Conservation (phyloP, 1,140 invertebrate genomes). For the Macrosteles quadrilineatus region DNA sequence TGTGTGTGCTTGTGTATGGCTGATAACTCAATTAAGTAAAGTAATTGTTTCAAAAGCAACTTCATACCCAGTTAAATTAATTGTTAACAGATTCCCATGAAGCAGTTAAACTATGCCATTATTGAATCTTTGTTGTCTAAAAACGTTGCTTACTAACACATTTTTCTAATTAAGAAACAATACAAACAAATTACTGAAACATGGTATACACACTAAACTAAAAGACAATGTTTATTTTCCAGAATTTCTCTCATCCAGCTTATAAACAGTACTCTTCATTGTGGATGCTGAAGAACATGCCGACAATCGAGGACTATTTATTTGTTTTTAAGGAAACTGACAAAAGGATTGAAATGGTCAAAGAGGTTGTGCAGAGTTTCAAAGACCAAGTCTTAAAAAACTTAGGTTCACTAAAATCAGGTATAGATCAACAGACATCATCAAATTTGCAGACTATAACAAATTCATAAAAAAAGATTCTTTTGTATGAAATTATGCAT, state of each 20-base stretch:
- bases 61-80: too few species aligned
- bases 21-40: too few species aligned
- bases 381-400: background rate
- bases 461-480: background rate
- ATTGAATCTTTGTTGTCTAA: too few species aligned
- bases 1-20: too few species aligned
- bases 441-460: background rate
- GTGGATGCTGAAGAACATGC: constrained; percentile 2
- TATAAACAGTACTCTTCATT: constrained; percentile 7
- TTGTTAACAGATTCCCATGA: too few species aligned
- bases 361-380: background rate
- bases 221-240: background rate
- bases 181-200: too few species aligned
- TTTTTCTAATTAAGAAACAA: too few species aligned
- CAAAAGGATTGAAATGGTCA: background rate
- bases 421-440: background rate
- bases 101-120: too few species aligned
- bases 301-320: background rate
- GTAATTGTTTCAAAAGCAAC: too few species aligned
- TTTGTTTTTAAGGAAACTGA: background rate
- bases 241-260: constrained; percentile 1
- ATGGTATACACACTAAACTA: too few species aligned
- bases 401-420: background rate
- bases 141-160: too few species aligned
- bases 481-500: background rate